These are phyloP conservation scores for Sisor rabdophorus DNA, from an alignment of 2,113 vertebrate genomes.

Conservation along the genomic window DNA sequence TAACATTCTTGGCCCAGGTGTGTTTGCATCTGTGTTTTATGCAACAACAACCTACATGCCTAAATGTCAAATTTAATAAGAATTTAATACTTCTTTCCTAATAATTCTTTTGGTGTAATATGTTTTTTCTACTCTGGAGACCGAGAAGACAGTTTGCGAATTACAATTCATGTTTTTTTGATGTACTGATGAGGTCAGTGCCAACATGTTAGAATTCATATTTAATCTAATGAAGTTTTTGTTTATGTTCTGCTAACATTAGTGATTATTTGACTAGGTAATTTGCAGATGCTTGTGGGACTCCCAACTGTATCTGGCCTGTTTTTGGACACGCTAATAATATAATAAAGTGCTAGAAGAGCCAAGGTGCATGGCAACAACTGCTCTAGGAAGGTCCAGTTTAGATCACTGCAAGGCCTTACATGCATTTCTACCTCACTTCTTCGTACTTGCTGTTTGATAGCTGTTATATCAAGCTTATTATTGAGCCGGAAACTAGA, in stretches of 20 bases:
- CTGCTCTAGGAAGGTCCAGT: not conserved
- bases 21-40: not conserved
- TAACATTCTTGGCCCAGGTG: not conserved
- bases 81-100: not conserved
- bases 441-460: constrained; percentile 32
- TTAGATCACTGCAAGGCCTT: not conserved
- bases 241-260: constrained; percentile 2
- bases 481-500: not conserved
- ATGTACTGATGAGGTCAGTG: not conserved
- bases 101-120: not conserved
- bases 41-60: not conserved
- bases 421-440: constrained; percentile 26
- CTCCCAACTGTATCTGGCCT: constrained; percentile 29
- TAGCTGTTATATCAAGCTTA: not conserved
- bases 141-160: not conserved
- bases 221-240: not conserved
- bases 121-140: not conserved
- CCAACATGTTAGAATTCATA: not conserved
- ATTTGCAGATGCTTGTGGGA: constrained; percentile 29
- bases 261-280: not conserved
- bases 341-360: constrained; percentile 9
- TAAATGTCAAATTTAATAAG: not conserved
- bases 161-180: not conserved
- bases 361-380: constrained; percentile 18
- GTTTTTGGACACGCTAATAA: constrained; percentile 25